Percentiles rank a stretch among this genome's conserved stretches.
Evolutionary conservation across 2,888 invertebrate genomes (phyloP).

Genomic region (Hartigia nigra): DNA sequence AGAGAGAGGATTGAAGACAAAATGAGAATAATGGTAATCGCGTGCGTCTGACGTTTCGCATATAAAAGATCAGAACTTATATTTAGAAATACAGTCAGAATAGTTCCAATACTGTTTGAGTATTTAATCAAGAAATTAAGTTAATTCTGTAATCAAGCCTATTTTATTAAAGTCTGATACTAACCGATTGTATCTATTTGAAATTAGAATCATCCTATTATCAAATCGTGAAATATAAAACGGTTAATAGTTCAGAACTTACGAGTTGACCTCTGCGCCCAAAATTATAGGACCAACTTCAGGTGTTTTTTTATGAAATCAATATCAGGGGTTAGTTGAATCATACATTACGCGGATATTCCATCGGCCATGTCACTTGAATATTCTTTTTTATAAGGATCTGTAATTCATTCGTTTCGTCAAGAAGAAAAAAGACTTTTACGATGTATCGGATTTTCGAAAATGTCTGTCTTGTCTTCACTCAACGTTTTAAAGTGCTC

Average conservation of each 20-base stretch:
- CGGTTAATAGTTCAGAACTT: neutral
- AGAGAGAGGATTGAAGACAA: slow-evolving; percentile 15
- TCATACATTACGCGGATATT: neutral
- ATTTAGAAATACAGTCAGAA: slow-evolving; percentile 13
- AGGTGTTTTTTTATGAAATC: neutral
- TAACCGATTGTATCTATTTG: no score
- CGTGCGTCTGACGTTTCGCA: slow-evolving; percentile 7
- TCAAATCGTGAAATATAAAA: neutral
- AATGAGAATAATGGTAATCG: neutral
- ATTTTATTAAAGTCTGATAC: neutral
- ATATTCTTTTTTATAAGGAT: neutral
- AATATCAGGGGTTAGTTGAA: neutral
- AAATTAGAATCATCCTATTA: neutral
- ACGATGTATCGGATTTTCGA: neutral
- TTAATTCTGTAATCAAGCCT: neutral
- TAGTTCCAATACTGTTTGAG: neutral
- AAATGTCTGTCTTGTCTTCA: neutral
- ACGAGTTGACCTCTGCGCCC: neutral
- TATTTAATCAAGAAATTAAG: neutral
- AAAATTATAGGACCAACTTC: neutral
- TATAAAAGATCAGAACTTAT: slow-evolving; percentile 14
- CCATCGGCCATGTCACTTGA: neutral
- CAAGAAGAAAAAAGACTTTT: neutral
- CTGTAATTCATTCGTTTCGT: neutral
- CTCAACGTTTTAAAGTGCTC: neutral